Evolutionary conservation across 1,140 invertebrate genomes (phyloP).

Genomic region (Nixonia krombeini): DNA sequence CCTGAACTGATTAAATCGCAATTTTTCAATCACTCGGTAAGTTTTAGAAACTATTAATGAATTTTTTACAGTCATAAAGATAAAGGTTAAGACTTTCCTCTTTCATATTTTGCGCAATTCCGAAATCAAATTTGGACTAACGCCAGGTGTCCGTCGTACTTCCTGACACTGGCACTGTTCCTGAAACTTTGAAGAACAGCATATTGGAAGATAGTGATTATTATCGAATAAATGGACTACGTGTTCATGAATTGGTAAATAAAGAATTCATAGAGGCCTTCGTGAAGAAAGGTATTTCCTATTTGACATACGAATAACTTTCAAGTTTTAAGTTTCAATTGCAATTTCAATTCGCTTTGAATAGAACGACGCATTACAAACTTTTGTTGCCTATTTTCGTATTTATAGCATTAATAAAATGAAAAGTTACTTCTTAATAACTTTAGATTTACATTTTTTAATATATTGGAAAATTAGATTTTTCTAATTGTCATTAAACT

Average conservation of each 20-base stretch:
- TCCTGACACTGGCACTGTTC: constrained; percentile 67
- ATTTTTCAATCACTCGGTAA: constrained; percentile 73
- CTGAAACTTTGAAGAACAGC: constrained; percentile 58
- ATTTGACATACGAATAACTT: constrained; percentile 26
- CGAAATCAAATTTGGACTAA: constrained; percentile 53
- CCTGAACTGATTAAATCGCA: constrained; percentile 59
- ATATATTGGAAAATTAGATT: no score
- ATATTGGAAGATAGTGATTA: constrained; percentile 72
- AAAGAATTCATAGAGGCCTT: constrained; percentile 73
- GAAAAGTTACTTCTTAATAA: background rate
- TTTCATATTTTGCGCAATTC: constrained; percentile 55
- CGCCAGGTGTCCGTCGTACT: constrained; percentile 73
- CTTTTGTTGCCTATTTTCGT: no score
- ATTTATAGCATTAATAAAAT: no score
- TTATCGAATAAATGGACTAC: constrained; percentile 70
- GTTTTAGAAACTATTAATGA: constrained; percentile 13
- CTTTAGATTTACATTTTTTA: constrained; percentile 9
- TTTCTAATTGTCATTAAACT: no score
- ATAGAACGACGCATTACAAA: background rate
- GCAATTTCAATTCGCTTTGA: background rate
- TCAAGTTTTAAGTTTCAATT: background rate
- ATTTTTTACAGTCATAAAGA: background rate
- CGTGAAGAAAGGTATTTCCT: constrained; percentile 67
- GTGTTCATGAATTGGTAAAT: constrained; percentile 66
- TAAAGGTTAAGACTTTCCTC: constrained; percentile 41